A percentile compares a stretch with the other conserved stretches of the same genome.
Evolutionary conservation across 2,888 invertebrate species (phyloP).

Genomic region (Clepsis dumicolana): DNA sequence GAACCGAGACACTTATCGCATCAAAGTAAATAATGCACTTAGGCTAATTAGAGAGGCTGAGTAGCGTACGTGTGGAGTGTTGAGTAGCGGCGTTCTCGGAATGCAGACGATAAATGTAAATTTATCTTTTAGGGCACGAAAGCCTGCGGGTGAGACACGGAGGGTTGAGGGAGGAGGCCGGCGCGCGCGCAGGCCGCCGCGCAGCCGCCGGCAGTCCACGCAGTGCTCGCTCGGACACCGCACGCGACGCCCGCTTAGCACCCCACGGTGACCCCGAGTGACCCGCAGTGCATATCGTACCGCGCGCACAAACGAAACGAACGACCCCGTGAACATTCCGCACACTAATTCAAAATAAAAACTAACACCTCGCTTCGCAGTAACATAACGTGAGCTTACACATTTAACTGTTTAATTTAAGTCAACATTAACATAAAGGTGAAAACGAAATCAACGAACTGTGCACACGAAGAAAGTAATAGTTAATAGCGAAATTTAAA

Average conservation of each 20-base stretch:
- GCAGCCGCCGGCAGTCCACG: conserved; percentile 45
- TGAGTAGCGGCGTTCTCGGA: conserved; percentile 58
- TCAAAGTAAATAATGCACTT: conserved; percentile 68
- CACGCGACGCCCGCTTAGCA: conserved; percentile 51
- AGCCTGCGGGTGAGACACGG: conserved; percentile 56
- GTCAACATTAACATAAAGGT: conserved; percentile 69
- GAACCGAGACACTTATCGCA: conserved; percentile 45
- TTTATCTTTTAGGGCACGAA: conserved; percentile 59
- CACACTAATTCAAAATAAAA: conserved; percentile 54
- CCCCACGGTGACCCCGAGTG: conserved; percentile 70
- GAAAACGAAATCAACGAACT: conserved; percentile 62
- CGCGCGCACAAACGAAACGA: conserved; percentile 73
- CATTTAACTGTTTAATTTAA: conserved; percentile 60
- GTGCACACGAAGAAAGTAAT: conserved; percentile 62
- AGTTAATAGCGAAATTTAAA: conserved; percentile 52
- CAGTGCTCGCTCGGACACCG: conserved; percentile 78
- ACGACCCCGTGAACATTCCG: conserved; percentile 63
- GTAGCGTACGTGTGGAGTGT: conserved; percentile 52
- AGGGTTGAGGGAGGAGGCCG: conserved; percentile 26
- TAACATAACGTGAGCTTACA: conserved; percentile 70
- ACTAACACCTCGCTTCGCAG: conserved; percentile 67
- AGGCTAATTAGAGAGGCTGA: conserved; percentile 61
- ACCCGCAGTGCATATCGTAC: conserved; percentile 75
- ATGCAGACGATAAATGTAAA: conserved; percentile 57
- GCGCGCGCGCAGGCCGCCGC: conserved; percentile 29